A percentile compares a stretch with the other conserved stretches of the same genome.
Conservation (phyloP, 2,797 vertebrate species). For the Bovichtus variegatus region DNA sequence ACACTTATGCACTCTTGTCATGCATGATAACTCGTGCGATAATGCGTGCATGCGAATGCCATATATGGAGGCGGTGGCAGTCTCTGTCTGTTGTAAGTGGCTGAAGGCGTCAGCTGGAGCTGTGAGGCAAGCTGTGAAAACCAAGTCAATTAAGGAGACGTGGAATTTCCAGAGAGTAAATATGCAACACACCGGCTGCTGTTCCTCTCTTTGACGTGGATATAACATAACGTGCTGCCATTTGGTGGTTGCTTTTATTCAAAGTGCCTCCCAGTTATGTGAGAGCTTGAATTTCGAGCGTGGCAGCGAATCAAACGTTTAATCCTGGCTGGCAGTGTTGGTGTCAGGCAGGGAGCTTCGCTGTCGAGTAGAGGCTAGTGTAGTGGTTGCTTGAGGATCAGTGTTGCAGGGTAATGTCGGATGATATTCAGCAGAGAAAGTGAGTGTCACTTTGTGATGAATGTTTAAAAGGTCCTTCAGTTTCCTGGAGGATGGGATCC, state of each 20-base stretch:
- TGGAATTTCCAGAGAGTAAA: constrained; percentile 51
- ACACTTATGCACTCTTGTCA: constrained; percentile 3
- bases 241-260: constrained; percentile 50
- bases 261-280: constrained; percentile 31
- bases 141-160: constrained; percentile 56
- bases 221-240: constrained; percentile 18
- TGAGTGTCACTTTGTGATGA: constrained; percentile 63
- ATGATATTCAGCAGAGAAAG: constrained; percentile 58
- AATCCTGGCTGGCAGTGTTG: constrained; percentile 41
- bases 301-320: constrained; percentile 49
- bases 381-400: constrained; percentile 47
- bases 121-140: constrained; percentile 61
- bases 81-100: constrained; percentile 32
- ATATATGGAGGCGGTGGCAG: constrained; percentile 31
- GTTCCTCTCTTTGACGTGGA: constrained; percentile 2
- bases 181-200: constrained; percentile 27
- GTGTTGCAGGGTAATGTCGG: constrained; percentile 46
- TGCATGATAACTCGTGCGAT: constrained; percentile 15
- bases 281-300: constrained; percentile 24
- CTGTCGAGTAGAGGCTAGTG: constrained; percentile 16
- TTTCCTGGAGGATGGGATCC: constrained; percentile 11
- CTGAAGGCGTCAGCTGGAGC: constrained; percentile 51
- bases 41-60: constrained; percentile 8
- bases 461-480: constrained; percentile 59
- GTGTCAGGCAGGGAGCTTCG: constrained; percentile 21